These are phyloP conservation scores for Acanthococcus lagerstroemiae DNA, from an alignment of 2,888 invertebrate genomes.

Conservation along the genomic window DNA sequence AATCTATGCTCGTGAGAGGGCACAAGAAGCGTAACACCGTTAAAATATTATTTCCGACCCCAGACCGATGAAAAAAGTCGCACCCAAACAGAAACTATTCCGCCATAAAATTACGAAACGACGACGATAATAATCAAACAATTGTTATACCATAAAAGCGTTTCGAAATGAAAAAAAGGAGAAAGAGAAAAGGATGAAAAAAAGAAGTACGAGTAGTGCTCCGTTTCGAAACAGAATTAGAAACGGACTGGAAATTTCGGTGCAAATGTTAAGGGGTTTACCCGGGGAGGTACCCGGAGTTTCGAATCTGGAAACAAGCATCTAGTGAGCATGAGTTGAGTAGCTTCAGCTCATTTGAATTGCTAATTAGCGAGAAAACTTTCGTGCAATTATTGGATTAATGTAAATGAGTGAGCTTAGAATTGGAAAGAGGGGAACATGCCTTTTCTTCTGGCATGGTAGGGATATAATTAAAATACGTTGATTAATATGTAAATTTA, in stretches of 20 bases:
- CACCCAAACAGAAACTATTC: not conserved
- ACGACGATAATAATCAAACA: not conserved
- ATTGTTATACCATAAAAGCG: not conserved
- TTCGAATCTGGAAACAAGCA: constrained; percentile 28
- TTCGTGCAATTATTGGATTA: constrained; percentile 75
- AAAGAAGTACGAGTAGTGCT: not conserved
- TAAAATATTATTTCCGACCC: not conserved
- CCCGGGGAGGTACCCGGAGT: constrained; percentile 5
- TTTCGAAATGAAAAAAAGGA: not conserved
- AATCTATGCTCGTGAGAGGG: not conserved
- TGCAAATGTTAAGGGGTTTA: constrained; percentile 29
- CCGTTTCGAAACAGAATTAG: constrained; percentile 17
- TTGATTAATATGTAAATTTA: constrained; percentile 98
- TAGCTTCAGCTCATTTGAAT: constrained; percentile 28
- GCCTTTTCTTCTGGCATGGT: constrained; percentile 26
- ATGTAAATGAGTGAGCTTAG: constrained; percentile 61
- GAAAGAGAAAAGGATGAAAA: not conserved
- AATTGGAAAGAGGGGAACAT: constrained; percentile 30
- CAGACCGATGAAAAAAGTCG: not conserved
- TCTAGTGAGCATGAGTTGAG: constrained; percentile 29
- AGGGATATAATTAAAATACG: constrained; percentile 87
- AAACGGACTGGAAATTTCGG: constrained; percentile 30
- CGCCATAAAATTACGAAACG: not conserved
- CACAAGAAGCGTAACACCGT: not conserved
- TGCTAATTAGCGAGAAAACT: constrained; percentile 30